Base-by-base conservation (phyloP, 2,113 vertebrate genomes). In the Rhynchomys soricoides region DNA sequence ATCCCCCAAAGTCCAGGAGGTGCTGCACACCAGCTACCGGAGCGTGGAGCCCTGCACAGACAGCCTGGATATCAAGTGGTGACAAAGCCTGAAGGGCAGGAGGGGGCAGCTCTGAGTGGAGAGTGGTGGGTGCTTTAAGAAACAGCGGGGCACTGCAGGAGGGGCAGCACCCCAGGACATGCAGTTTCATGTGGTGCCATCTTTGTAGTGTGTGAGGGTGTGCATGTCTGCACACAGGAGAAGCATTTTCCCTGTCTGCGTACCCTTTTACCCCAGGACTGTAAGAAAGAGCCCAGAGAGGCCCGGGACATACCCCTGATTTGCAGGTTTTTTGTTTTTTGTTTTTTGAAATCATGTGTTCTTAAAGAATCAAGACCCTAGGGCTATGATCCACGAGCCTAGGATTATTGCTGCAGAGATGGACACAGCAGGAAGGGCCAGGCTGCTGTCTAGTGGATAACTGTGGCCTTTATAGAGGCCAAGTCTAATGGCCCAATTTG, bases 11-110 rank as follows among this genome's bases (percentile, higher is more conserved):
- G 98, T 96, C 15, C 98, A 97, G 90, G 98, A 98, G 7, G 98
- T 98, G 62, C 98, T 99, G 57, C 99, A 99, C 96, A 99, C 99
- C 7, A 98, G 98, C 0, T 99, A 99, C 97, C 98, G 92, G 66
- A 96, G 98, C 96, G 95, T 96, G 0, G 97, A 79, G 79, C 97
- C 92, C 22, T 89, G 97, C 59, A 68, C 93, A 24, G 97, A 96
- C 96, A 90, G 91, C 64, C 40, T 98, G 83, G 98, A 99, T 92
- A 99, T 99, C 96, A 99, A 98, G 64, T 99, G 99, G 99, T 99
- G 77, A 97, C 4, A 8, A 34, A 34, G 31, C 5, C 21, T 1
- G 9, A 8, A 31, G 59, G 40, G 15, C 16, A 7, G 62, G 29
- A 22, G 55, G 52, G n/a, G 59, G 16, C 9, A 12, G 37, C 68